These are phyloP conservation scores for Bicyclus anynana DNA, from an alignment of 1,140 invertebrate genomes.

Conservation along the genomic window DNA sequence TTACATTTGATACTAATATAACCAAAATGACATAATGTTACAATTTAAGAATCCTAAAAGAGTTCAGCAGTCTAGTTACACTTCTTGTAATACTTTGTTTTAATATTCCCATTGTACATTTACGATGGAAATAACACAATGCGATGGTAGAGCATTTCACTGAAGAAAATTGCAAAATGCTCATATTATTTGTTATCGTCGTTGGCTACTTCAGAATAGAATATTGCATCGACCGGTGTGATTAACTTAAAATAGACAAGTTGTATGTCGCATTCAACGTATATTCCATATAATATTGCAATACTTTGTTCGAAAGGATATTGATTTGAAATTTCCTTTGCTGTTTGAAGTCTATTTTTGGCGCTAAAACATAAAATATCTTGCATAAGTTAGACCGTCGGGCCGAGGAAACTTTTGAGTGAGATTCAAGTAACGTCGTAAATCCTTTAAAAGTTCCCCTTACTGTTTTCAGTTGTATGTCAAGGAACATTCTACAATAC, in stretches of 20 bases:
- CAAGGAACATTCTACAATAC: conserved; percentile 28
- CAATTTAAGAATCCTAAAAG: no score
- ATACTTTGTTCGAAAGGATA: conserved; percentile 22
- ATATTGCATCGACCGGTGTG: conserved; percentile 14
- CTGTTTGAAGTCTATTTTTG: conserved; percentile 25
- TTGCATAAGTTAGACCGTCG: conserved; percentile 28
- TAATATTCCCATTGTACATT: no score
- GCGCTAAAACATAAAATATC: conserved; percentile 25
- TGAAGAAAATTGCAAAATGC: not conserved
- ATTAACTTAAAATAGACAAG: conserved; percentile 20
- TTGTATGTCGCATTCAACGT: conserved; percentile 8
- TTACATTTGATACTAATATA: no score
- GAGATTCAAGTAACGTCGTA: conserved; percentile 27
- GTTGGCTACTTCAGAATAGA: conserved; percentile 2
- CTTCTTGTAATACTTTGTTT: no score
- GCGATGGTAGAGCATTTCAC: not conserved
- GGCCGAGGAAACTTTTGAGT: conserved; percentile 28
- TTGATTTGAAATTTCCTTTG: conserved; percentile 28
- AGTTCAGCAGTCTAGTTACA: no score
- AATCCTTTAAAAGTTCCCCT: conserved; percentile 34
- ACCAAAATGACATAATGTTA: no score
- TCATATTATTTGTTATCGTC: not conserved
- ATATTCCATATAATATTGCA: not conserved
- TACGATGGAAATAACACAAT: not conserved
- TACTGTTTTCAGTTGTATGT: conserved; percentile 31